These are phyloP conservation scores for Dendronephthya gigantea DNA, from an alignment of 64 coral and sea anemone genomes.

Conservation along the genomic window DNA sequence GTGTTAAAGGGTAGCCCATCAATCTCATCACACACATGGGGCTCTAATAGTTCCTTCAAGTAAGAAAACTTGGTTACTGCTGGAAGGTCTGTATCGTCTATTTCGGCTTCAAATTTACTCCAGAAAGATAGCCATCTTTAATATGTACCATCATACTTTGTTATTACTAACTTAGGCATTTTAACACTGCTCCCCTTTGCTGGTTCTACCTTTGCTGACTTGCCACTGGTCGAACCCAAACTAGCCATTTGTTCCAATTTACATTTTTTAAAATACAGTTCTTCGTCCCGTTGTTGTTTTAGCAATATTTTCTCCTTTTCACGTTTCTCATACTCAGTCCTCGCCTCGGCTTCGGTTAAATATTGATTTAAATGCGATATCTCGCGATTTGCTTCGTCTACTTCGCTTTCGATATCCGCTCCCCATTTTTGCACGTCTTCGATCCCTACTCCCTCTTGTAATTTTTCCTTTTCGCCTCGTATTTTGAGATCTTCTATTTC, in stretches of 20 bases:
- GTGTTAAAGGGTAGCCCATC: neutral
- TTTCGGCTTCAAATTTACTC: neutral
- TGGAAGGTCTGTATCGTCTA: neutral
- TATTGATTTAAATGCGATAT: no score
- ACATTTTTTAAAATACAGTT: neutral
- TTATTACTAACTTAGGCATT: neutral
- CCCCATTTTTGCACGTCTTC: no score
- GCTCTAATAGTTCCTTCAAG: neutral
- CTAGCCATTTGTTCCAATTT: neutral
- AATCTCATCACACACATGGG: neutral
- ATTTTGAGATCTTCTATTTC: no score
- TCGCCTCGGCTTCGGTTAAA: no score
- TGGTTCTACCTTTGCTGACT: neutral
- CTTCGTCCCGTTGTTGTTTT: neutral
- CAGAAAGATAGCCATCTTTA: neutral
- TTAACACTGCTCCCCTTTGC: neutral
- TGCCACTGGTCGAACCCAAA: no score
- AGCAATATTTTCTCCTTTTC: neutral
- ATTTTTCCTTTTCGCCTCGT: no score
- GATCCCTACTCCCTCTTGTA: no score
- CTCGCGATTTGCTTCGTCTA: no score
- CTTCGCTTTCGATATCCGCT: no score
- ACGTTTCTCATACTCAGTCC: no score
- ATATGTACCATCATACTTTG: neutral
- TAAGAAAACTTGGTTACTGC: neutral